These are phyloP conservation scores for Heliothis virescens DNA, from an alignment of 1,140 invertebrate genomes.

Conservation along the genomic window DNA sequence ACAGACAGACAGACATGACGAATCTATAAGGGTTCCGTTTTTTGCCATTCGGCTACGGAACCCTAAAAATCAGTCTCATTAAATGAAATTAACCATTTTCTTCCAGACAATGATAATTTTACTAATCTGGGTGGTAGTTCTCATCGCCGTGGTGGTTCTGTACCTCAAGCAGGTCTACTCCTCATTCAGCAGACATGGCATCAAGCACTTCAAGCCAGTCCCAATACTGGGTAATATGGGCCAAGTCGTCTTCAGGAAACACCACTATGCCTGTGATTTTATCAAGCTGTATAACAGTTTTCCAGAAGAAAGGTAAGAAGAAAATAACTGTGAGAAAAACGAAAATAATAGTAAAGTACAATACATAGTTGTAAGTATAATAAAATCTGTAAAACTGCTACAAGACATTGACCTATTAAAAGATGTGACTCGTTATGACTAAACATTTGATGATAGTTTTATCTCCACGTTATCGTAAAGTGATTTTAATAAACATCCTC, in stretches of 20 bases:
- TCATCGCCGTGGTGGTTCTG: conserved; percentile 51
- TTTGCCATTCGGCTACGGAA: no score
- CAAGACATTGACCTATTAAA: no score
- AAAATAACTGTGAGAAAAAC: neutral
- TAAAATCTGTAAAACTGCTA: no score
- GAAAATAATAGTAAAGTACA: neutral
- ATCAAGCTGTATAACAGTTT: conserved; percentile 52
- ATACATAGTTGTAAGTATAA: neutral
- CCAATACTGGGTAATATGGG: conserved; percentile 64
- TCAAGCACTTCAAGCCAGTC: conserved; percentile 54
- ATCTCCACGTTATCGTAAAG: no score
- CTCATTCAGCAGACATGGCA: conserved; percentile 60
- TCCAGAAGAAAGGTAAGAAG: conserved; percentile 59
- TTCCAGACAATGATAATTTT: conserved; percentile 60
- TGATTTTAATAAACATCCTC: no score
- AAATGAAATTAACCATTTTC: no score
- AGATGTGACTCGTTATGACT: no score
- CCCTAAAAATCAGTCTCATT: no score
- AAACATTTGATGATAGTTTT: no score
- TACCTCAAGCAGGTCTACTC: conserved; percentile 61
- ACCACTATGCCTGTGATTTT: conserved; percentile 23
- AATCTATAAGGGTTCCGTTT: no score
- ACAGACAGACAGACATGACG: no score
- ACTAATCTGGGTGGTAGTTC: conserved; percentile 59
- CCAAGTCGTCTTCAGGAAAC: neutral